These are phyloP conservation scores for Artemia sinica DNA, from an alignment of 2,888 invertebrate species.

Conservation along the genomic window DNA sequence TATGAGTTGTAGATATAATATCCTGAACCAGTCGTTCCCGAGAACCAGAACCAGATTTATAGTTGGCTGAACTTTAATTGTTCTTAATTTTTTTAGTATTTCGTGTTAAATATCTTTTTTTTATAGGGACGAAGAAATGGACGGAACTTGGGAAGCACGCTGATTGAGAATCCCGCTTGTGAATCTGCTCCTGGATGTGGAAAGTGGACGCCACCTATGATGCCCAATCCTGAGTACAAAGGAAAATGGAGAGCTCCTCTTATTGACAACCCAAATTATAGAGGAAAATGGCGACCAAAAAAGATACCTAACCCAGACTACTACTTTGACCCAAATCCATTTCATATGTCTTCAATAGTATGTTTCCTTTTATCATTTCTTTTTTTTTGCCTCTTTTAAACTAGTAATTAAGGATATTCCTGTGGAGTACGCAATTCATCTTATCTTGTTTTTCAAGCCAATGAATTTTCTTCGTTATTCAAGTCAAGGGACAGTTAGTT, in stretches of 20 bases:
- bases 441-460: too few relatives aligned
- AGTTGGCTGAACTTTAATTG: too few relatives aligned
- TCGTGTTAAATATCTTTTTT: not conserved
- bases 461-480: too few relatives aligned
- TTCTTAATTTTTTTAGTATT: too few relatives aligned
- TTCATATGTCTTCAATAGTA: conserved; percentile 73
- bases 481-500: too few relatives aligned
- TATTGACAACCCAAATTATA: conserved; percentile 80
- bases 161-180: conserved; percentile 75
- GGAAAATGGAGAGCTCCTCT: conserved; percentile 77
- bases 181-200: conserved; percentile 71
- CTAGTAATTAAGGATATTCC: too few relatives aligned
- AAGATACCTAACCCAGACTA: conserved; percentile 79
- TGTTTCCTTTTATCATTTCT: conserved; percentile 33
- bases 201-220: conserved; percentile 60
- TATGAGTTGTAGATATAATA: not conserved
- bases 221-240: conserved; percentile 78
- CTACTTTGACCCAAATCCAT: conserved; percentile 79
- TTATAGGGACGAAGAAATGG: conserved; percentile 78
- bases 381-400: too few relatives aligned
- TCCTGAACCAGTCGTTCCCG: conserved; percentile 21
- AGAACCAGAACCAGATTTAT: too few relatives aligned
- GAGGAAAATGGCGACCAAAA: conserved; percentile 81
- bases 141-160: conserved; percentile 93
- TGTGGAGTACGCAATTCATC: too few relatives aligned